A percentile compares a stretch with the other conserved stretches of the same genome.
phyloP scores from a whole-genome alignment of 2,113 vertebrate genomes.

The Ciconia maguari region DNA sequence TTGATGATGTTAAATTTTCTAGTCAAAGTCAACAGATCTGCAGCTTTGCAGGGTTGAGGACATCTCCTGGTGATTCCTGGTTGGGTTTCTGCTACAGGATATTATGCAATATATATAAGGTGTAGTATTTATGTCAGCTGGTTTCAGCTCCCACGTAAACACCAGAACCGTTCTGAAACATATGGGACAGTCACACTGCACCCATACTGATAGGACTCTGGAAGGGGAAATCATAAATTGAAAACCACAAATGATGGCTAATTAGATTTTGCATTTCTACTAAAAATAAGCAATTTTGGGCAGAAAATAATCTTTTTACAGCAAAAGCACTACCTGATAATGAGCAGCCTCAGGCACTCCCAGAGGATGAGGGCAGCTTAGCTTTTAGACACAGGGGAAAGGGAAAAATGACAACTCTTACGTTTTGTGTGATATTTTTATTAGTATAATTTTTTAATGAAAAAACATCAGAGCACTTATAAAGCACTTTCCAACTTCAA shows the following conservation, averaged over 20 bases:
- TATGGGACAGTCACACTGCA: background rate
- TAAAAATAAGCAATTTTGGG: background rate
- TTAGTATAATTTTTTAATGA: slow-evolving; percentile 33
- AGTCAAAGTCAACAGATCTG: background rate
- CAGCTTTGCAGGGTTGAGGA: background rate
- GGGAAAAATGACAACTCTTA: background rate
- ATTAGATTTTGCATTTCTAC: slow-evolving; percentile 8
- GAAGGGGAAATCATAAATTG: background rate
- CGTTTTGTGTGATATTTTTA: background rate
- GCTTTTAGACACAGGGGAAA: slow-evolving; percentile 16
- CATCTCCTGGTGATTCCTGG: background rate
- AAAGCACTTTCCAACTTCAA: slow-evolving; percentile 34
- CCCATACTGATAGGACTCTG: background rate
- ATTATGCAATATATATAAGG: background rate
- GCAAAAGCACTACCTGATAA: background rate
- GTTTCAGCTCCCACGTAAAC: background rate
- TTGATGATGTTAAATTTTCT: background rate
- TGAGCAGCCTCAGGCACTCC: background rate
- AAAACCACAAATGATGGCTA: background rate
- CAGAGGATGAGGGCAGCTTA: background rate
- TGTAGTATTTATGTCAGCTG: background rate
- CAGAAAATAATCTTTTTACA: background rate
- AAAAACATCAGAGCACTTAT: slow-evolving; percentile 40
- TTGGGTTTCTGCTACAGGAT: background rate
- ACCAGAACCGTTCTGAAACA: background rate